Evolutionary conservation across 2,888 invertebrate species (phyloP).

Genomic region (Eupithecia vulgata): DNA sequence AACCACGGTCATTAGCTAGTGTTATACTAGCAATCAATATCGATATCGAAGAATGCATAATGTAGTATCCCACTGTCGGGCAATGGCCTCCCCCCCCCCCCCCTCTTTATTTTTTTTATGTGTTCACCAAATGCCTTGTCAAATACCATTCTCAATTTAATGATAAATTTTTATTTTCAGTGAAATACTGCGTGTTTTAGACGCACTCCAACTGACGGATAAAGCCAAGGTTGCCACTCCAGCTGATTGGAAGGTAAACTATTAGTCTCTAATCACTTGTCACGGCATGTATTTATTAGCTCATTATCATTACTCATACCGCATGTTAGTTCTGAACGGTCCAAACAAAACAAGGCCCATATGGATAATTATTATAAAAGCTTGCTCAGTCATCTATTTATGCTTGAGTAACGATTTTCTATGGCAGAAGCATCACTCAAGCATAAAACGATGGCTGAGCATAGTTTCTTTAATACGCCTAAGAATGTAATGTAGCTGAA

Average conservation of each 20-base stretch:
- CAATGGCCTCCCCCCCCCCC: background rate
- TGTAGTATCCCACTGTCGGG: background rate
- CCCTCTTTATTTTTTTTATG: background rate
- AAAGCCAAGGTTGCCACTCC: constrained; percentile 95
- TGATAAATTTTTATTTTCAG: constrained; percentile 79
- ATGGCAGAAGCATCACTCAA: no score
- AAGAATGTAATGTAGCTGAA: no score
- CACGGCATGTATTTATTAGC: background rate
- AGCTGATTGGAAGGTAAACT: constrained; percentile 92
- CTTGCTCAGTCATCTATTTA: no score
- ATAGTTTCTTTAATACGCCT: no score
- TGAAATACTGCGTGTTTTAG: constrained; percentile 95
- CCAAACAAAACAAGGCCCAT: no score
- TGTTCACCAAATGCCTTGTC: background rate
- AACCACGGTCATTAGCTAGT: background rate
- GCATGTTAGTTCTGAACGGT: background rate
- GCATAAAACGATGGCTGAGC: no score
- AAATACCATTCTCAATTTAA: background rate
- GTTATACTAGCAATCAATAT: no score
- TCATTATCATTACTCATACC: background rate
- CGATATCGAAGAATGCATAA: background rate
- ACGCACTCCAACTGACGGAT: constrained; percentile 95
- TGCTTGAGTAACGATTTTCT: no score
- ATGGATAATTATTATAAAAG: no score
- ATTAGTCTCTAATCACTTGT: background rate